phyloP scores from a whole-genome alignment of 1,140 invertebrate genomes.

The Bombus sylvicola region DNA sequence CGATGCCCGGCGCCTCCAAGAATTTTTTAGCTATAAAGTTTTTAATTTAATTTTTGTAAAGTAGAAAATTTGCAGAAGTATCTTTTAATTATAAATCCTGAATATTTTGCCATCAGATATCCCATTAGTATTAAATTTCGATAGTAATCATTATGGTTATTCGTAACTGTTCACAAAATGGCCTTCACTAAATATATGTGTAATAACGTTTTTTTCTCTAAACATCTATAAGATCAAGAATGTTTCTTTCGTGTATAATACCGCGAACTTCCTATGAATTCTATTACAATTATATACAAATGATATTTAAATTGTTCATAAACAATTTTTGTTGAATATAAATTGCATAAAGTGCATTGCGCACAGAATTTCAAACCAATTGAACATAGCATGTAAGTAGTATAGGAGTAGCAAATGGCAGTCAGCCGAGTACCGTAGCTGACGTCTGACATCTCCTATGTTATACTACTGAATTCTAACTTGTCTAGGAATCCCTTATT shows the following conservation, averaged over 20 bases:
- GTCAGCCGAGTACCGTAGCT: no score
- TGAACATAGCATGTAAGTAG: not conserved
- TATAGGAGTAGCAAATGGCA: not conserved
- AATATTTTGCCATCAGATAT: not conserved
- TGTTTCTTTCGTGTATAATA: no score
- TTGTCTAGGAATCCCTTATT: not conserved
- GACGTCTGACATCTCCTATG: not conserved
- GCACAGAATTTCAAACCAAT: no score
- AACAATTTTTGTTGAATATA: not conserved
- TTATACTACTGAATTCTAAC: conserved; percentile 10
- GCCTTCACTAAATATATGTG: no score
- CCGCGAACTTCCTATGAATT: no score
- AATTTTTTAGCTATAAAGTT: conserved; percentile 6
- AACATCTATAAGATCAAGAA: no score
- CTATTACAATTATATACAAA: not conserved
- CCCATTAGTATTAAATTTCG: not conserved
- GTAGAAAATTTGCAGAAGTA: not conserved
- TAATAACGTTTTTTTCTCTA: no score
- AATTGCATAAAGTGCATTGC: not conserved
- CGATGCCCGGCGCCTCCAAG: conserved; percentile 38
- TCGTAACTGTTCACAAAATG: not conserved
- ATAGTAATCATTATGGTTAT: not conserved
- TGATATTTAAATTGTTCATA: not conserved
- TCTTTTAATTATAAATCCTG: no score
- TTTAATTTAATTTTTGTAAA: not conserved